Evolutionary conservation across 2,113 vertebrate genomes (phyloP).

Genomic region (Tetraodon nigroviridis): DNA sequence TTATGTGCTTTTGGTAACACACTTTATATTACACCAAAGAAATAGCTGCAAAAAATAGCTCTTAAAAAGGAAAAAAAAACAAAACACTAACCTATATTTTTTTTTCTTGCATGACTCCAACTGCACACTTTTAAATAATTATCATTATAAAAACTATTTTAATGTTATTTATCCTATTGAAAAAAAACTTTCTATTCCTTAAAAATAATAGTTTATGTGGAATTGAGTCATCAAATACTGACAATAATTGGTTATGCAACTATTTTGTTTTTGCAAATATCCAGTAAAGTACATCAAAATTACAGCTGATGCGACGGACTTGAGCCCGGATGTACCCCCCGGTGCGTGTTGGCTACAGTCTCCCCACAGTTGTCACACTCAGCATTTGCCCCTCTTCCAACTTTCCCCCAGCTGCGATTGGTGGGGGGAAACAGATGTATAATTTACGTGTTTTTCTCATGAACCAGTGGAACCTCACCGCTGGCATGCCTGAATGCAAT

Average conservation of each 20-base stretch:
- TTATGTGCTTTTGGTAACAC: neutral
- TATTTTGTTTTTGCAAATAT: constrained; percentile 9
- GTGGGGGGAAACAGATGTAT: constrained; percentile 26
- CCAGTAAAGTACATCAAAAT: constrained; percentile 1
- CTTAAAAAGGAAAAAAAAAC: neutral
- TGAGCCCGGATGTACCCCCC: constrained; percentile 16
- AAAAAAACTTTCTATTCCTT: constrained; percentile 4
- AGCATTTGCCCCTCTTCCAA: constrained; percentile 14
- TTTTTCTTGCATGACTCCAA: too few relatives aligned
- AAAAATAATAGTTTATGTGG: constrained; percentile 7
- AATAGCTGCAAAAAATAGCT: neutral
- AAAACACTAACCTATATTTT: too few relatives aligned
- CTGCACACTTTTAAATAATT: neutral
- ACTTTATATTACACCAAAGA: neutral
- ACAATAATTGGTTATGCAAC: constrained; percentile 26
- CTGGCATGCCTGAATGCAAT: constrained; percentile 98
- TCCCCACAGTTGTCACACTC: constrained; percentile 29
- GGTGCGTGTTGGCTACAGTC: constrained; percentile 38
- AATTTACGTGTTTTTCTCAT: constrained; percentile 38
- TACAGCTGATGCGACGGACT: constrained; percentile 2
- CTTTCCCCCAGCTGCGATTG: constrained; percentile 20
- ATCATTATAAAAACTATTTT: too few relatives aligned
- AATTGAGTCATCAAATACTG: neutral
- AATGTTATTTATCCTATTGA: constrained; percentile 1
- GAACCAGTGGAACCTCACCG: constrained; percentile 89